Base-by-base conservation (phyloP, 2,888 invertebrate genomes). In the Spodoptera littoralis region DNA sequence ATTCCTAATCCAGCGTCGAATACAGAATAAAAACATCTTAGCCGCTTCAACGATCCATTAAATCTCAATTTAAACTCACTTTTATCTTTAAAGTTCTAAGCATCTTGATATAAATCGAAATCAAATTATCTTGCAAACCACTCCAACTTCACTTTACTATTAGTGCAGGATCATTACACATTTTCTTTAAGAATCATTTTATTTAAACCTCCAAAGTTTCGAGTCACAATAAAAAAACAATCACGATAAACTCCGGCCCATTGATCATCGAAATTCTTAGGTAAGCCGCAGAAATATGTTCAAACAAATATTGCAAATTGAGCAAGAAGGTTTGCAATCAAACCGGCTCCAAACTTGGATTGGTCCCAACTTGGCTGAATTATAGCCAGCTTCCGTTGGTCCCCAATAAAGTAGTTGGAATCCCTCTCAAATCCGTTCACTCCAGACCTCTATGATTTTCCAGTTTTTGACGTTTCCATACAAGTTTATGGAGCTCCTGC, bases 361-460 rank as follows among this genome's bases (percentile, higher is more conserved):
- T 71, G 76, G 65, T 52, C 80, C 86, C 88, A 89, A 87, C 80
- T 84, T 65, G 61, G 48, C 65, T 87, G 83, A 88, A 79, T 86
- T 89, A 88, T 84, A 65, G 71, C 68, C 66, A 67, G 70, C 73
- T 61, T 63, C 74, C 70, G 68, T 72, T 70, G 73, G 76, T 70
- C 75, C 69, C 66, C 68, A 82, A 86, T 86, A 86, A 85, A 88
- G 84, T 86, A 84, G 87, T 87, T 86, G 71, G 76, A 82, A 84
- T 82, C 84, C 80, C 76, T 77, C 77, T 81, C 83, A 79, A 74
- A 82, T 81, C 81, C 76, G 76, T 71, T 83, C 83, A 81, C 73
- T 76, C 50, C 76, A 76, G 65, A 73, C 71, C 77, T 77, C 77
- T 78, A 80, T 85, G 86, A 84, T 84, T 84, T 80, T 77, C 76